These are phyloP conservation scores for Erebia epiphron DNA, from an alignment of 2,888 invertebrate genomes.

Conservation along the genomic window DNA sequence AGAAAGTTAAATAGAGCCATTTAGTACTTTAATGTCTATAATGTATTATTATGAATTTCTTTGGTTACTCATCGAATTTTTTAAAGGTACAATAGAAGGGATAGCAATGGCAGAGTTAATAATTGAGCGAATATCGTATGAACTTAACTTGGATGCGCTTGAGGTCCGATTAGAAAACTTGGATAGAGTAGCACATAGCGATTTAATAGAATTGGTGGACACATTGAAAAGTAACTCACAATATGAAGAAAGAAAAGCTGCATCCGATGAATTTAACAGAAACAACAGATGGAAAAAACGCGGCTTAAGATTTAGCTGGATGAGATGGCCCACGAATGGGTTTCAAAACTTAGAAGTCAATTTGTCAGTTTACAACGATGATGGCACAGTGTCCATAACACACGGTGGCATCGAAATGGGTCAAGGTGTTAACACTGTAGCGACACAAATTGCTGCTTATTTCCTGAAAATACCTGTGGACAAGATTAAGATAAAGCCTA, in stretches of 20 bases:
- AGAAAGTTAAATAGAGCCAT: neutral
- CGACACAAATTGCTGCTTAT: conserved; percentile 87
- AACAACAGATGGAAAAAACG: conserved; percentile 90
- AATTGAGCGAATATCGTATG: conserved; percentile 85
- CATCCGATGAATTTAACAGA: conserved; percentile 83
- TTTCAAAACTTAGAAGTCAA: conserved; percentile 81
- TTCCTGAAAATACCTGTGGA: conserved; percentile 85
- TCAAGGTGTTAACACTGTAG: conserved; percentile 91
- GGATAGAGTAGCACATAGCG: conserved; percentile 67
- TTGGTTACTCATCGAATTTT: neutral
- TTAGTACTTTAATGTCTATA: neutral
- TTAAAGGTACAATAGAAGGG: conserved; percentile 84
- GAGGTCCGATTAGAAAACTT: conserved; percentile 71
- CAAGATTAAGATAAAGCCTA: conserved; percentile 83
- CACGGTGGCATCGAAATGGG: conserved; percentile 88
- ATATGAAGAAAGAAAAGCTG: conserved; percentile 70
- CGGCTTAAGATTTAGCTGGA: conserved; percentile 86
- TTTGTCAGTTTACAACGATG: conserved; percentile 86
- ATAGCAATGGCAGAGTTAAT: conserved; percentile 84
- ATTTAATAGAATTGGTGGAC: conserved; percentile 63
- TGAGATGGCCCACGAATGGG: conserved; percentile 84
- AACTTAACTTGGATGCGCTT: conserved; percentile 80
- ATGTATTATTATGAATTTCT: neutral
- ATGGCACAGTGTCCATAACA: conserved; percentile 85
- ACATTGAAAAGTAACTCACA: conserved; percentile 68